Evolutionary conservation across 2,888 invertebrate species (phyloP), one percentile per base, ranked within the genome.

Genomic region (Machimus atricapillus): DNA sequence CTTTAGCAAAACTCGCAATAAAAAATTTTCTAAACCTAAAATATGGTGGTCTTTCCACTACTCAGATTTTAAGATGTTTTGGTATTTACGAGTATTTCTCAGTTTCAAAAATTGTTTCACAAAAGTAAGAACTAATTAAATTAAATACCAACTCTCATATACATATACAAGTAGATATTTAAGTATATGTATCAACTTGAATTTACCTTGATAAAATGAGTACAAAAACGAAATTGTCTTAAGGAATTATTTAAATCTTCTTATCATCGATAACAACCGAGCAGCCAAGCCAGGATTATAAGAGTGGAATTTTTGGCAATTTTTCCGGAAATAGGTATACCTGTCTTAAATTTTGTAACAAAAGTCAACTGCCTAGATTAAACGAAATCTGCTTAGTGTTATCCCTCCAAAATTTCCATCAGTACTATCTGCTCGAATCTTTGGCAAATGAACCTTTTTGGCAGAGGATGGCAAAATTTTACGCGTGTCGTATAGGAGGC

Each of bases 401-500:
- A 40, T 43, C 78, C 40, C 43, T 8, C 14, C 14, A 23, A 23
- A 78, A 78, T 78, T 78, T 78, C 19, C 78, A 78, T 40, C 78
- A 37, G 16, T 40, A n/a, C 43, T 78, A 78, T 78, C 78, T 37
- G 40, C 40, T 19, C 0, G 4, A 23, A 78, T 43, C 43, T 43
- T 43, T 78, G 43, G 78, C 43, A 43, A 78, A 78, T 19, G 19
- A 43, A 78, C 4, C 43, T 19, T 78, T 78, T 78, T 78, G 78
- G 78, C 78, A 78, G 40, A 40, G 23, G 19, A 78, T 37, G 40
- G 37, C 16, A 27, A 16, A 78, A 78, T 78, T 78, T 78, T 78
- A 78, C 43, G 78, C 78, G 78, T 78, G 23, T 23, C 66, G 66
- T 66, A 78, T 78, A 78, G 78, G 40, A 78, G 78, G 37, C 78